phyloP scores from a whole-genome alignment of 2,888 invertebrate genomes.

The Protonemura montana region DNA sequence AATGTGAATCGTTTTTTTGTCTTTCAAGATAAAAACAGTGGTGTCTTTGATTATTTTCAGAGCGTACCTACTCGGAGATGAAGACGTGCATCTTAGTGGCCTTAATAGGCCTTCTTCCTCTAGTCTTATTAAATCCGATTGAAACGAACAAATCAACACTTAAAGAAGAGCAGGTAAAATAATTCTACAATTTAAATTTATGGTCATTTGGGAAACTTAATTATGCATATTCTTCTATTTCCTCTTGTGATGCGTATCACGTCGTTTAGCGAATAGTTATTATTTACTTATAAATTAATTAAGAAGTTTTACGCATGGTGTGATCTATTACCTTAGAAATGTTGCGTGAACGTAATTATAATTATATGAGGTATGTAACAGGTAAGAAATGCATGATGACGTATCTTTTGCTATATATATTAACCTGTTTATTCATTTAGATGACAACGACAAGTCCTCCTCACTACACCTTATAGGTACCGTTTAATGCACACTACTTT shows the following conservation, averaged over 20 bases:
- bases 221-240: not conserved
- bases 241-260: not conserved
- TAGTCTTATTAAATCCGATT: constrained; percentile 24
- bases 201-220: not conserved
- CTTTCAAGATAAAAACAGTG: not conserved
- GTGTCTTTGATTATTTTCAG: not conserved
- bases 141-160: constrained; percentile 15
- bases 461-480: not conserved
- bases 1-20: not conserved
- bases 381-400: too few relatives aligned
- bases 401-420: too few relatives aligned
- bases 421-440: too few relatives aligned
- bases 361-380: too few relatives aligned
- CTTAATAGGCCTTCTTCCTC: constrained; percentile 21
- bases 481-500: not conserved
- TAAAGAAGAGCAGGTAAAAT: constrained; percentile 18
- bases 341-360: too few relatives aligned
- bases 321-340: too few relatives aligned
- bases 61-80: not conserved
- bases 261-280: too few relatives aligned
- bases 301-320: too few relatives aligned
- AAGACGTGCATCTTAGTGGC: constrained; percentile 14
- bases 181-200: not conserved
- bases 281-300: too few relatives aligned
- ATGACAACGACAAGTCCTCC: not conserved